phyloP scores from a whole-genome alignment of 2,888 invertebrate genomes.

The Notodonta ziczac region DNA sequence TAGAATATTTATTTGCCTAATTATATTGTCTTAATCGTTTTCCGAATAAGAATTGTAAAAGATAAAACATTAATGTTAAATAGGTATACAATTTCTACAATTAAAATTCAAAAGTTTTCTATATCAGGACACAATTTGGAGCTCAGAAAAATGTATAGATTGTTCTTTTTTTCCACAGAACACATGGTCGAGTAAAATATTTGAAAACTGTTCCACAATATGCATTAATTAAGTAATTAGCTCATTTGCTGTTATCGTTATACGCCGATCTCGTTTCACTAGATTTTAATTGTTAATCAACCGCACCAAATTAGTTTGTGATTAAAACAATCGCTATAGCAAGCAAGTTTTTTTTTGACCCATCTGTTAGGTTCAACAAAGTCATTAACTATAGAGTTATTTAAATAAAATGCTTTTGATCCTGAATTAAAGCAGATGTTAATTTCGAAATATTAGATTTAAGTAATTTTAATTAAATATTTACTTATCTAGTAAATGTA shows the following conservation, averaged over 20 bases:
- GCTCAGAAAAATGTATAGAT: neutral
- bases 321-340: too few species aligned
- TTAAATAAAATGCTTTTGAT: neutral
- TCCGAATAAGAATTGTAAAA: too few species aligned
- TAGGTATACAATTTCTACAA: too few species aligned
- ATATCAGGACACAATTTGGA: too few species aligned
- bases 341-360: too few species aligned
- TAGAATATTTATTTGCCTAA: too few species aligned
- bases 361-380: too few species aligned
- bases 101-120: too few species aligned
- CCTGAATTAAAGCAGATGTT: neutral
- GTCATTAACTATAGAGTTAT: neutral
- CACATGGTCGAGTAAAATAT: constrained; percentile 77
- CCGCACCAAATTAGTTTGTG: neutral
- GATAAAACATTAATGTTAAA: too few species aligned
- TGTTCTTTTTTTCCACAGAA: constrained; percentile 52
- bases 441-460: neutral
- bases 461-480: neutral
- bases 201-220: constrained; percentile 17
- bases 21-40: too few species aligned
- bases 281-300: constrained; percentile 1
- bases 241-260: neutral
- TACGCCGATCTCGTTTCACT: neutral
- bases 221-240: constrained; percentile 21
- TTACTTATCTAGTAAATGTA: neutral